These are phyloP conservation scores for Hystrix brachyura DNA, from an alignment of 2,113 vertebrate species.

Conservation along the genomic window DNA sequence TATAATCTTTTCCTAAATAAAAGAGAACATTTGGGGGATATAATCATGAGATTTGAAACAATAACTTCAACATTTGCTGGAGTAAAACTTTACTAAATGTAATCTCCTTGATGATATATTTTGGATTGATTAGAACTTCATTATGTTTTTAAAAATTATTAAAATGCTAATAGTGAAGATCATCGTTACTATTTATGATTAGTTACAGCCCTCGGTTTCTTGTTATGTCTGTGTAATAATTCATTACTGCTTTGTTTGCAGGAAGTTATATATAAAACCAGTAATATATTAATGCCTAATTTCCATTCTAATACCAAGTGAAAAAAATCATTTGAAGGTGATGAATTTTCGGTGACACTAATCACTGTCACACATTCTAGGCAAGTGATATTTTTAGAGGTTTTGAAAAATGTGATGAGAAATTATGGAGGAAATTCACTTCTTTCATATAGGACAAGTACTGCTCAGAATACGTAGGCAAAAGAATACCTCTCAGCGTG, in stretches of 20 bases:
- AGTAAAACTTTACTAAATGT: background rate
- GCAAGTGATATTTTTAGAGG: conserved; percentile 77
- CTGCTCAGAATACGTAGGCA: background rate
- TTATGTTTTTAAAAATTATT: conserved; percentile 72
- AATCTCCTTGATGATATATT: background rate
- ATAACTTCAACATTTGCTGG: background rate
- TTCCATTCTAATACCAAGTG: conserved; percentile 56
- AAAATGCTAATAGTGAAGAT: conserved; percentile 67
- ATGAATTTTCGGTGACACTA: conserved; percentile 37
- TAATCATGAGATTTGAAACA: conserved; percentile 8
- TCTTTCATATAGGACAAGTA: background rate
- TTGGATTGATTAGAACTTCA: conserved; percentile 51
- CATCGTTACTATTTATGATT: conserved; percentile 57
- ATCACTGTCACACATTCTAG: conserved; percentile 65
- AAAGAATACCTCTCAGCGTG: background rate
- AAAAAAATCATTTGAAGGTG: conserved; percentile 48
- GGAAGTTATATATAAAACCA: conserved; percentile 36
- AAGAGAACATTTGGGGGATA: background rate
- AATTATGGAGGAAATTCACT: conserved; percentile 62
- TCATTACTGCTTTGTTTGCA: conserved; percentile 67
- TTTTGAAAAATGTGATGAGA: conserved; percentile 68
- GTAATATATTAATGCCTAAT: conserved; percentile 38
- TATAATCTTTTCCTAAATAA: conserved; percentile 1
- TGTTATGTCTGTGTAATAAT: conserved; percentile 49
- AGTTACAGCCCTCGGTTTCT: conserved; percentile 7